Evolutionary conservation across 2,888 invertebrate genomes (phyloP).

Genomic region (Hartigia nigra): DNA sequence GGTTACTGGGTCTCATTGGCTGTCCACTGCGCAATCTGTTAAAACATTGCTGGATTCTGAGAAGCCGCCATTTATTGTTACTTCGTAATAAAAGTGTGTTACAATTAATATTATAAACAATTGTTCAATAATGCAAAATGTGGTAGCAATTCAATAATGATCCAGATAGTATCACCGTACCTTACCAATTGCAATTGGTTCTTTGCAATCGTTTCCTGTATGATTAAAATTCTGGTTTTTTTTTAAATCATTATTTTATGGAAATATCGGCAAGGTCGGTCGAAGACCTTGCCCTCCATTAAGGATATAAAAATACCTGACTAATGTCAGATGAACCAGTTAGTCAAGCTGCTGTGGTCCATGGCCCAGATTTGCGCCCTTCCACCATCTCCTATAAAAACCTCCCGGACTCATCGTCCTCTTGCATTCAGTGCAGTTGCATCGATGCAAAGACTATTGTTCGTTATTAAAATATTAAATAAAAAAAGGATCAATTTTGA

Average conservation of each 20-base stretch:
- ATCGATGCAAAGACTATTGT: constrained; percentile 17
- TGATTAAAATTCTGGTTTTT: not conserved
- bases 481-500: not conserved
- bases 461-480: not conserved
- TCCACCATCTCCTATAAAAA: constrained; percentile 58
- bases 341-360: constrained; percentile 48
- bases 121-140: not conserved
- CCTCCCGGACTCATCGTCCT: constrained; percentile 38
- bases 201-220: not conserved
- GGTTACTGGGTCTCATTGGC: not conserved
- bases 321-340: constrained; percentile 36
- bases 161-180: not conserved
- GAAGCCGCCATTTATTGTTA: not conserved
- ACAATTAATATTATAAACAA: not conserved
- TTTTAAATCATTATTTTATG: not conserved
- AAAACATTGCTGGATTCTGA: not conserved
- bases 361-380: constrained; percentile 63
- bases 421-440: constrained; percentile 42
- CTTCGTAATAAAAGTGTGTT: not conserved
- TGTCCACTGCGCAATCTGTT: not conserved
- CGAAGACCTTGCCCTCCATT: constrained; percentile 45
- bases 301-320: constrained; percentile 36
- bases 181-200: not conserved
- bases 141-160: not conserved
- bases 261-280: constrained; percentile 26